Conservation (phyloP, 2,113 vertebrate genomes). For the Cardinalis cardinalis region DNA sequence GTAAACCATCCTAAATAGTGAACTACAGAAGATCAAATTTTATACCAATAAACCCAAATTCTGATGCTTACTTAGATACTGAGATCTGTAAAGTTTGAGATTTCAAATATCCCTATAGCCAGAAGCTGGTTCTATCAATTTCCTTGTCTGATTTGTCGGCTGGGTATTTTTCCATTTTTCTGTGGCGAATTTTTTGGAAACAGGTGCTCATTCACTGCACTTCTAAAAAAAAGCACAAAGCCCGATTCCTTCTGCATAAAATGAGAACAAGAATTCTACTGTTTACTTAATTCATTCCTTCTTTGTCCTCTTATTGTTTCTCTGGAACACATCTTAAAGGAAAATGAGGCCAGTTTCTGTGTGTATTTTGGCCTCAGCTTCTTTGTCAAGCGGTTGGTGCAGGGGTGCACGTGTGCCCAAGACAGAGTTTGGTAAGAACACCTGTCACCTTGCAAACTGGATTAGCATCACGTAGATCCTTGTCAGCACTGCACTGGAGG, state of each 20-base stretch:
- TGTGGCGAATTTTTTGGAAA: not conserved
- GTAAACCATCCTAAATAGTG: not conserved
- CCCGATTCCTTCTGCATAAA: not conserved
- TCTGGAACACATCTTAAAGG: not conserved
- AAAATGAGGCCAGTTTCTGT: not conserved
- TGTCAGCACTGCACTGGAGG: not conserved
- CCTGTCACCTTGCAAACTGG: not conserved
- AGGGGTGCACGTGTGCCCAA: rapidly evolving
- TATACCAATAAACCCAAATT: not conserved
- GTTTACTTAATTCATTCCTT: not conserved
- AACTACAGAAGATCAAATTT: not conserved
- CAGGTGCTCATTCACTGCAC: not conserved
- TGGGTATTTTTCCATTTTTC: not conserved
- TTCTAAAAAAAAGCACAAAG: not conserved
- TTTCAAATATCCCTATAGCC: not conserved
- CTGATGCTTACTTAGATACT: not conserved
- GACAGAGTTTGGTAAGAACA: not conserved
- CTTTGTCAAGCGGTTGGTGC: not conserved
- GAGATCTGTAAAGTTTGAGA: not conserved
- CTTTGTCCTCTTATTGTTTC: not conserved
- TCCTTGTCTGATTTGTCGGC: not conserved
- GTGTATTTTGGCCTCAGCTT: not conserved
- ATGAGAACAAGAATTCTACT: not conserved
- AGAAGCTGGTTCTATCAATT: not conserved
- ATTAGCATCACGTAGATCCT: not conserved